Conservation (phyloP, 2,113 vertebrate species). For the Peromyscus maniculatus region DNA sequence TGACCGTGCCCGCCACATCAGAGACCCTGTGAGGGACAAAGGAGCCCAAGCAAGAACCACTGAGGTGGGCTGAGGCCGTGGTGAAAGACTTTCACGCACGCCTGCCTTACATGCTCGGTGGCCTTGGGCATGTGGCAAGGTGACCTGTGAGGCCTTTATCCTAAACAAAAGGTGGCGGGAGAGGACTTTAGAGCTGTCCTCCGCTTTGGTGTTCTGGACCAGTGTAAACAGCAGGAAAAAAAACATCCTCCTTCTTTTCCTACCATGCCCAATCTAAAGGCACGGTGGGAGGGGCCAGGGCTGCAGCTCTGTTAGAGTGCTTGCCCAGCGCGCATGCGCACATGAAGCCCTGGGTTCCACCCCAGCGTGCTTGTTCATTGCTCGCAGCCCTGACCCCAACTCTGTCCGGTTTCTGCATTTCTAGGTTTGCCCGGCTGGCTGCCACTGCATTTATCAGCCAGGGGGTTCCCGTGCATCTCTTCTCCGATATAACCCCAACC, state of each 20-base stretch:
- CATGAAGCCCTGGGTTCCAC: not conserved
- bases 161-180: not conserved
- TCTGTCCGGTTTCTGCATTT: not conserved
- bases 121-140: not conserved
- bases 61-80: not conserved
- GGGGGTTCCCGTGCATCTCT: constrained; percentile 94
- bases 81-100: not conserved
- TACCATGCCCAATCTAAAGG: not conserved
- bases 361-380: not conserved
- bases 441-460: constrained; percentile 93
- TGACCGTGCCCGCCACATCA: not conserved
- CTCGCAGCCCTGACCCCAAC: not conserved
- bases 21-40: not conserved
- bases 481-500: constrained; percentile 95
- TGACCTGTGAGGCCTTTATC: not conserved
- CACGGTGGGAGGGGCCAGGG: too few species aligned
- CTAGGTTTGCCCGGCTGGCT: constrained; percentile 93
- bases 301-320: not conserved
- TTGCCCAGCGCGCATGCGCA: not conserved
- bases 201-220: not conserved
- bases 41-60: not conserved
- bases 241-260: not conserved
- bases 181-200: not conserved
- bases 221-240: not conserved
- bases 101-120: not conserved